Base-by-base conservation (phyloP, 2,797 vertebrate species). In the Schizopygopsis malacanthus region DNA sequence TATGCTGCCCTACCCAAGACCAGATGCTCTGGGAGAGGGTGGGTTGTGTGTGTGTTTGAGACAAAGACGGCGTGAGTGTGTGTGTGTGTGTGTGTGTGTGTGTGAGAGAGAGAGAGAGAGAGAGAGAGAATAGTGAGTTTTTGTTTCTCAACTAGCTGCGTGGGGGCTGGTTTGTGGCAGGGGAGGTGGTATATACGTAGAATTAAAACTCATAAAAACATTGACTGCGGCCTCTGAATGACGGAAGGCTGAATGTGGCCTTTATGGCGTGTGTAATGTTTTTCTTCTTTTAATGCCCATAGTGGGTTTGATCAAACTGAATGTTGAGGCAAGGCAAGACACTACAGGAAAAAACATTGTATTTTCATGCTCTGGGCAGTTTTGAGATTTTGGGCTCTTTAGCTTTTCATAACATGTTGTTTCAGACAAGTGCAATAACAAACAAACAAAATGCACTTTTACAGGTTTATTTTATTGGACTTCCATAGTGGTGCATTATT, bases 151-250 rank as follows among this genome's bases (percentile, higher is more conserved):
- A 79, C 43, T 43, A 73, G 87, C 76, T 81, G 41, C 45, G 43
- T 81, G 79, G 79, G 85, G 85, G 84, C 83, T 79, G 65, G 78
- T 63, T 71, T 82, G 82, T 76, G 88, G 73, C 81, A 52, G 81
- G 83, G 50, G 61, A 45, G 63, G 70, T 22, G 86, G 45, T 88
- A 67, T 28, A 70, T 71, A 67, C 33, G 65, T 67, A 77, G 85
- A 83, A 86, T 86, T 82, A 85, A 85, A 87, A 81, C 75, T 86
- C 82, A 16, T 86, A 84, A 88, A 86, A 86, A 65, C 77, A 82
- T 85, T 45, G 52, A 86, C 82, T 80, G 80, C 82, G 22, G 47
- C 69, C 82, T 83, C 82, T 79, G 76, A 80, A 86, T 47, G 63
- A 67, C 50, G 56, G 45, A 89, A 59, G 37, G 33, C 63, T 87